Evolutionary conservation across 2,797 vertebrate species (phyloP).

Genomic region (Danio aesculapii): DNA sequence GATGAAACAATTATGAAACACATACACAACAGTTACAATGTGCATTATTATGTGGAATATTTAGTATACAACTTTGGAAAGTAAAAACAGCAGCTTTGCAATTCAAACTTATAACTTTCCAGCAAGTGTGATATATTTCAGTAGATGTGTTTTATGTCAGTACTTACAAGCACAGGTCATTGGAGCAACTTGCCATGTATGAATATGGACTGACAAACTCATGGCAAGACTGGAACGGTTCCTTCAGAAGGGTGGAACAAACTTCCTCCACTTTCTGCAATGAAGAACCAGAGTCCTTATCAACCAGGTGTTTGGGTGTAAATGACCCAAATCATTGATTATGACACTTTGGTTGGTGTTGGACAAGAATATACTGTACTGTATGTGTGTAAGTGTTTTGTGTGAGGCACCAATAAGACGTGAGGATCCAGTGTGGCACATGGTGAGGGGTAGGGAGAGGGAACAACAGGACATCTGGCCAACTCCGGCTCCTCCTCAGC

Average conservation of each 20-base stretch:
- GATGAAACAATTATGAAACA: not conserved
- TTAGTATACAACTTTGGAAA: too few relatives aligned
- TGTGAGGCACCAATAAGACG: conserved; percentile 78
- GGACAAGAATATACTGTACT: not conserved
- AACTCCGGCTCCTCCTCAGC: conserved; percentile 82
- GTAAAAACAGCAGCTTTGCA: not conserved
- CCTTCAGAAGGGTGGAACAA: conserved; percentile 82
- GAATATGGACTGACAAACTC: conserved; percentile 92
- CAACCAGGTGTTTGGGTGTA: not conserved
- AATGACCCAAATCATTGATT: not conserved
- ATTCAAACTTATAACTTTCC: not conserved
- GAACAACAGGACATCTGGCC: conserved; percentile 65
- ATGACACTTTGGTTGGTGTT: not conserved
- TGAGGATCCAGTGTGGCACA: conserved; percentile 80
- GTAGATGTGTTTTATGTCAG: not conserved
- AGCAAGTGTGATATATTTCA: not conserved
- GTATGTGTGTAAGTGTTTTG: not conserved
- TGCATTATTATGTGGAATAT: not conserved
- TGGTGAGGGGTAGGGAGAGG: conserved; percentile 81
- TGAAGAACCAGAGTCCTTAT: conserved; percentile 34
- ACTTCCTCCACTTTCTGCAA: conserved; percentile 84
- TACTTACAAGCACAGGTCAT: conserved; percentile 95
- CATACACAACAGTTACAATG: not conserved
- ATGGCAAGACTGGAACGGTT: conserved; percentile 90
- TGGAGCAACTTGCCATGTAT: conserved; percentile 93